Conservation (phyloP, 2,888 invertebrate species). For the Heteromyza rotundicornis region DNA sequence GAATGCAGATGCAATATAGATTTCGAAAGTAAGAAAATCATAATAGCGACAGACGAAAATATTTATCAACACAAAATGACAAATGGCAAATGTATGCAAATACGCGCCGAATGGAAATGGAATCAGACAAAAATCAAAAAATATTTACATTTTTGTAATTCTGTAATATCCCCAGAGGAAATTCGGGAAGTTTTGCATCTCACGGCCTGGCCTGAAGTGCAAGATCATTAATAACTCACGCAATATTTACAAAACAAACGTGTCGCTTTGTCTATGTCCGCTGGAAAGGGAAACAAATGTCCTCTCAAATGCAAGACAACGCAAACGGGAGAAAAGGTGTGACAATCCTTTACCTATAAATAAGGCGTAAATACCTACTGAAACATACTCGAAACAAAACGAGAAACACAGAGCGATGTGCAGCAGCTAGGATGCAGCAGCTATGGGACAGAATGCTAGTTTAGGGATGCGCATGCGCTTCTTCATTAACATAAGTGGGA, state of each 20-base stretch:
- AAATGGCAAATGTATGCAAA: conserved; percentile 35
- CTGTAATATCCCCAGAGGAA: not conserved
- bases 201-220: conserved; percentile 22
- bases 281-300: conserved; percentile 6
- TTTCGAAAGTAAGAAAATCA: too few species aligned
- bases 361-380: conserved; percentile 15
- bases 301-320: not conserved
- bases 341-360: conserved; percentile 39
- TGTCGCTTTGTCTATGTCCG: conserved; percentile 48
- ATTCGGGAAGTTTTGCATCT: conserved; percentile 11
- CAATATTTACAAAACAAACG: conserved; percentile 63
- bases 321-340: conserved; percentile 35
- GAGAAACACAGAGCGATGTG: not conserved
- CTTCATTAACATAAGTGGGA: conserved; percentile 41
- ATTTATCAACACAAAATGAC: conserved; percentile 45
- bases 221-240: conserved; percentile 60
- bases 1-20: conserved; percentile 28
- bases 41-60: too few species aligned
- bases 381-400: not conserved
- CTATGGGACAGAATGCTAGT: too few species aligned
- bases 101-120: conserved; percentile 30
- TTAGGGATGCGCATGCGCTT: not conserved
- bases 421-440: too few species aligned
- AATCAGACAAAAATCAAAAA: conserved; percentile 26
- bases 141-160: not conserved